Evolutionary conservation across 2,113 vertebrate genomes (phyloP), one percentile per base, ranked within the genome.

Genomic region (Beaufortia kweichowensis): DNA sequence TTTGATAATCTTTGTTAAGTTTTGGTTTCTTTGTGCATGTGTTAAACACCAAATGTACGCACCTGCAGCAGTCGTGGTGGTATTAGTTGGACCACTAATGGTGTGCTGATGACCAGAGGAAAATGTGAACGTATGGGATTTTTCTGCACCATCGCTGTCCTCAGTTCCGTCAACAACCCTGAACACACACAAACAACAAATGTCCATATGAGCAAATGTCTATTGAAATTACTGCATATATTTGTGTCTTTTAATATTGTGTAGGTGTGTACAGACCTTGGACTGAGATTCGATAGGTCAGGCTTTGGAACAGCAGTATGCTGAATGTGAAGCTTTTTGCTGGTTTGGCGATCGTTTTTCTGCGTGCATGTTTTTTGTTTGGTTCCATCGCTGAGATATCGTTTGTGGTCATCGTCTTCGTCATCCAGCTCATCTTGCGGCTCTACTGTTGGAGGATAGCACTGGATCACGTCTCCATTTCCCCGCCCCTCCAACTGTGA

Each of bases 161-260:
- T 92, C 90, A 29, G 88, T 92, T 9, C 92, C 90, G 1, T 92
- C 90, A 65, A 91, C 90, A 53, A 91, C 81, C 85, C 91, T 92
- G 81, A 60, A 85, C n/a, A 64, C 9, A 70, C 28, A 84, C n/a
- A 41, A 31, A 77, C 29, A 65, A 5, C n/a, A 10, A 23, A 2
- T 41, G 19, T 43, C 56, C 23, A 11, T 50, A 46, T 59, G 68
- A 71, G 31, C 31, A 39, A 71, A 69, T 55, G 53, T 19, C 33
- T 71, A 57, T 59, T 39, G 9, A 59, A 59, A 48, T 75, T 17
- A 6, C 70, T 17, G 9, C 24, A 15, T 43, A 48, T 61, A 23
- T n/a, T n/a, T 59, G 12, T 33, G 29, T 41, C 35, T 56, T 46
- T 15, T 33, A 59, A 41, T 21, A 31, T 43, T 48, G 68, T 65